Evolutionary conservation across 1,140 invertebrate genomes (phyloP).

Genomic region (Drosophila yakuba): DNA sequence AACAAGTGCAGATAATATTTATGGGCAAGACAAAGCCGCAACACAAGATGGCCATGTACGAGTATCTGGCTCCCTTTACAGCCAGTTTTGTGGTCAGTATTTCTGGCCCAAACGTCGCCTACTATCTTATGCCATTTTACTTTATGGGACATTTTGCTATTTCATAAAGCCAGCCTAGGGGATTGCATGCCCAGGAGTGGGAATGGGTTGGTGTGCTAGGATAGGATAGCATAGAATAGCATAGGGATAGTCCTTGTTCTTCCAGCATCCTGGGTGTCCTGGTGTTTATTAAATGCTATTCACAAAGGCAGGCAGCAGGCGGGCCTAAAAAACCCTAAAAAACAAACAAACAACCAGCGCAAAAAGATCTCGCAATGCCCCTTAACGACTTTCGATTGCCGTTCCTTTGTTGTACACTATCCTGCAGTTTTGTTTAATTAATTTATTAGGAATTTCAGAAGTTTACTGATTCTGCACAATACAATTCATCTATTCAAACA

Average conservation of each 20-base stretch:
- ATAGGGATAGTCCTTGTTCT: background rate
- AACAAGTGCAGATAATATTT: conserved; percentile 60
- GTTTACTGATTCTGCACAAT: too few species aligned
- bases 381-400: conserved; percentile 68
- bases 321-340: conserved; percentile 30
- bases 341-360: conserved; percentile 37
- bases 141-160: conserved; percentile 52
- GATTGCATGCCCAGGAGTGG: conserved; percentile 5
- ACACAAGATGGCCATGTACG: conserved; percentile 48
- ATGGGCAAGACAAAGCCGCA: conserved; percentile 60
- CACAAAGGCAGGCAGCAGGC: conserved; percentile 40
- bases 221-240: conserved; percentile 2
- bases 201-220: background rate
- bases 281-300: conserved; percentile 73
- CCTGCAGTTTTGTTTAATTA: background rate
- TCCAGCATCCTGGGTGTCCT: conserved; percentile 48
- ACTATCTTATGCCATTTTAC: conserved; percentile 50
- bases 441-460: background rate
- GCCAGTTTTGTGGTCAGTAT: conserved; percentile 45
- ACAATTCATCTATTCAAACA: too few species aligned
- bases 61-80: conserved; percentile 36
- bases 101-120: conserved; percentile 4
- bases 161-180: conserved; percentile 36
- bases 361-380: conserved; percentile 20
- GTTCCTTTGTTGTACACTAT: conserved; percentile 36